phyloP scores from a whole-genome alignment of 1,140 invertebrate species.

The Aphelenchoides avenae region DNA sequence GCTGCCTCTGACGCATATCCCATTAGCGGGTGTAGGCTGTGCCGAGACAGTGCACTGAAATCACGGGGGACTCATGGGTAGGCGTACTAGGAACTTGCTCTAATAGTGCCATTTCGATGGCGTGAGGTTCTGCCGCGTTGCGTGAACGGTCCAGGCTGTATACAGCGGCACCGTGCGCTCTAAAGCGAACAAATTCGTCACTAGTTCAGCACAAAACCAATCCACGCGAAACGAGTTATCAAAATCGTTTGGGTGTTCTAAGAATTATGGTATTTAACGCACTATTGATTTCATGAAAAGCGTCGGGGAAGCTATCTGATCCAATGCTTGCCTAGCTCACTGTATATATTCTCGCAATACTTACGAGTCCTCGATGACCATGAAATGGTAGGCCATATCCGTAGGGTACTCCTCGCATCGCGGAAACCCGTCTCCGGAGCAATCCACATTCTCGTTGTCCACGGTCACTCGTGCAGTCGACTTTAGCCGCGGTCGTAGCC shows the following conservation, averaged over 20 bases:
- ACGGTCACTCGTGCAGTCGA: constrained; percentile 14
- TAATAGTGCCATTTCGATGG: constrained; percentile 8
- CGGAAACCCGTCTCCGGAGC: constrained; percentile 3
- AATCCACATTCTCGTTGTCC: constrained; percentile 43
- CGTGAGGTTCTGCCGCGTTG: constrained; percentile 20
- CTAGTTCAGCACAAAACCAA: not conserved
- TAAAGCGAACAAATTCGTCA: constrained; percentile 2
- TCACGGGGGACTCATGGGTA: not conserved
- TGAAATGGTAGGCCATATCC: constrained; percentile 34
- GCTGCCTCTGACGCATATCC: constrained; percentile 27
- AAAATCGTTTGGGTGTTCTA: not conserved
- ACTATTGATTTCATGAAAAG: not conserved
- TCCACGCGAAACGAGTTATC: not conserved
- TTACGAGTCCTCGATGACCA: constrained; percentile 42
- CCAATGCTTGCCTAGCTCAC: no score
- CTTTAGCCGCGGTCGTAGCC: constrained; percentile 12
- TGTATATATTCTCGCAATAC: no score
- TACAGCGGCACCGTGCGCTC: constrained; percentile 32
- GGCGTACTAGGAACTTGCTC: constrained; percentile 20
- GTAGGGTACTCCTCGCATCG: constrained; percentile 35
- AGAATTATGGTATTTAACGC: not conserved
- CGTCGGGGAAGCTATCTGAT: not conserved
- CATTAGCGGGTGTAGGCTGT: constrained; percentile 27
- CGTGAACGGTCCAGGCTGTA: constrained; percentile 30
- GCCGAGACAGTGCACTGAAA: constrained; percentile 44